Evolutionary conservation across 92 coral and sea anemone genomes (phyloP).

Genomic region (Muricea muricata): DNA sequence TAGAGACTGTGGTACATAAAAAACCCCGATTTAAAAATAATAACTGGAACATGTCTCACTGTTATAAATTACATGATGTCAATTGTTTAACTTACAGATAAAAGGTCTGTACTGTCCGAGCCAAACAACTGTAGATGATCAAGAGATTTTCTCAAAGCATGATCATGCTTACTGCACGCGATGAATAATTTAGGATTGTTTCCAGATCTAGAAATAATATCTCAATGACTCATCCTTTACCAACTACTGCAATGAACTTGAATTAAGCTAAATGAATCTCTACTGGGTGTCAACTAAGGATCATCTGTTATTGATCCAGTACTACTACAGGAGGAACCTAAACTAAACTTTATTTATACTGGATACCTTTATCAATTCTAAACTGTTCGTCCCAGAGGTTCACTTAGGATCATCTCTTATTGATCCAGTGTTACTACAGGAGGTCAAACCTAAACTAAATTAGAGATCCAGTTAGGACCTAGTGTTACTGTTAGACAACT

Average conservation of each 20-base stretch:
- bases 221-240: neutral
- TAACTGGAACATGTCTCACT: neutral
- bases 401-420: too few relatives aligned
- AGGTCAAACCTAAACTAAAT: too few relatives aligned
- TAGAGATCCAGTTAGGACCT: neutral
- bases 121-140: slow-evolving; percentile 87
- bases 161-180: slow-evolving; percentile 79
- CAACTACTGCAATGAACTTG: neutral
- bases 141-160: slow-evolving; percentile 84
- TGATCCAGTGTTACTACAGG: too few relatives aligned
- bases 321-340: too few relatives aligned
- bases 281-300: too few relatives aligned
- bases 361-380: neutral
- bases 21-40: too few relatives aligned
- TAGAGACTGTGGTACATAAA: too few relatives aligned
- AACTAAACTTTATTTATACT: too few relatives aligned
- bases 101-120: slow-evolving; percentile 47
- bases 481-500: too few relatives aligned
- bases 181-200: slow-evolving; percentile 81
- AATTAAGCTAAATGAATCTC: neutral
- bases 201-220: slow-evolving; percentile 75
- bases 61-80: neutral
- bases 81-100: slow-evolving; percentile 3
- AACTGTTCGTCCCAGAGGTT: neutral
- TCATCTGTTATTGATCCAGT: too few relatives aligned